Percentiles rank a stretch among this genome's conserved stretches.
Evolutionary conservation across 2,113 vertebrate species (phyloP).

Genomic region (Psammodynastes pulverulentus): DNA sequence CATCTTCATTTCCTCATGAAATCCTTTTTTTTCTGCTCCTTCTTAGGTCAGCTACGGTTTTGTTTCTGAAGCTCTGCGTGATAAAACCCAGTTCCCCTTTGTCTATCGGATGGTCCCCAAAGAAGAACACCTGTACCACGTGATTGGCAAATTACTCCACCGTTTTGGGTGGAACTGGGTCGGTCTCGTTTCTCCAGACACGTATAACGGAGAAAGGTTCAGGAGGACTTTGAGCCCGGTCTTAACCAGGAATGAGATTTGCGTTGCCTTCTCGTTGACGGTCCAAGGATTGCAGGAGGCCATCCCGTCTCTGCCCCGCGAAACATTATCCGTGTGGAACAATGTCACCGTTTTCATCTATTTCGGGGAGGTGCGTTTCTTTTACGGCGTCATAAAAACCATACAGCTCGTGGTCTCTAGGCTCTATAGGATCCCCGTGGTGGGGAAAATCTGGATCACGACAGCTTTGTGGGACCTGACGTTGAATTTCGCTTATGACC

Average conservation of each 20-base stretch:
- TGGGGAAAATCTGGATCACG: not conserved
- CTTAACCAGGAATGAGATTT: not conserved
- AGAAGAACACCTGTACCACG: not conserved
- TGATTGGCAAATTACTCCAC: not conserved
- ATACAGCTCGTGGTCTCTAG: not conserved
- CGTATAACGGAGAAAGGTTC: not conserved
- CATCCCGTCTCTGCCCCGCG: not conserved
- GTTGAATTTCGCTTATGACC: not conserved
- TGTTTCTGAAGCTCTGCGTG: not conserved
- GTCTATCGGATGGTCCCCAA: conserved; percentile 10
- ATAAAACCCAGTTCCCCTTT: conserved; percentile 21
- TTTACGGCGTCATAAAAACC: rapidly evolving
- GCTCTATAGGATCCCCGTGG: not conserved
- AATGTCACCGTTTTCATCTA: not conserved
- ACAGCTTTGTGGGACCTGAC: not conserved
- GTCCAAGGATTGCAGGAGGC: not conserved
- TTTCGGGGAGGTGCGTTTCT: not conserved
- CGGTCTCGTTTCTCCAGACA: not conserved
- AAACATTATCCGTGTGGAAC: not conserved
- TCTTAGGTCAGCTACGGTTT: conserved; percentile 10
- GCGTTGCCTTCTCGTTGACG: not conserved
- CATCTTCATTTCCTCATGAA: not conserved
- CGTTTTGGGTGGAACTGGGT: not conserved
- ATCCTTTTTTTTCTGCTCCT: not conserved
- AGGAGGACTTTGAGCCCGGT: not conserved